Percentiles rank a stretch among this genome's conserved stretches.
Evolutionary conservation across 1,140 invertebrate species (phyloP).

Genomic region (Bombus impatiens): DNA sequence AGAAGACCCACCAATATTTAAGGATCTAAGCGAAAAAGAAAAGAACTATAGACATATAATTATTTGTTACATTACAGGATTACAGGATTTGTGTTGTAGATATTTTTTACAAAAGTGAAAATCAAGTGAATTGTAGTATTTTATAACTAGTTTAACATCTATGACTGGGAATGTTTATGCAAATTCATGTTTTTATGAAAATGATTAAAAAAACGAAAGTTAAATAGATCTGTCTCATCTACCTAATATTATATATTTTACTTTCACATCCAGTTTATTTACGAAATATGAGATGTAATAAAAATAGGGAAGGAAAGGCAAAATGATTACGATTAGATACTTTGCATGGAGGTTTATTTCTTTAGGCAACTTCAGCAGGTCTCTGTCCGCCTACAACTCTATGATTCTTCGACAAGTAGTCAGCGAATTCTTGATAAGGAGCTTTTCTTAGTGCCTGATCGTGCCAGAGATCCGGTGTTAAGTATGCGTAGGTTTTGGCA

Average conservation of each 20-base stretch:
- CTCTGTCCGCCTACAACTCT: conserved; percentile 79
- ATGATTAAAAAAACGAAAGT: too few relatives aligned
- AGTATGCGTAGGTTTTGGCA: conserved; percentile 98
- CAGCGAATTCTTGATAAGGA: conserved; percentile 97
- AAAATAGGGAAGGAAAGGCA: neutral
- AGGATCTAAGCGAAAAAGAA: conserved; percentile 90
- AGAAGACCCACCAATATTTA: conserved; percentile 83
- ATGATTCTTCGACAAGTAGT: conserved; percentile 91
- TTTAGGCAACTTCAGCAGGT: conserved; percentile 75
- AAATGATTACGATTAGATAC: conserved; percentile 10
- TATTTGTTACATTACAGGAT: conserved; percentile 75
- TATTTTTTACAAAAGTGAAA: neutral
- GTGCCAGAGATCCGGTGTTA: conserved; percentile 99
- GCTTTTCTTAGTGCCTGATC: conserved; percentile 94
- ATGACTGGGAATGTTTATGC: neutral
- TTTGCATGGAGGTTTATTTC: conserved; percentile 64
- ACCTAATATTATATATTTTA: too few relatives aligned
- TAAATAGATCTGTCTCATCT: too few relatives aligned
- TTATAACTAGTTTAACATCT: neutral
- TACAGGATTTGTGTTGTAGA: conserved; percentile 84
- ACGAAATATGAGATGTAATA: neutral
- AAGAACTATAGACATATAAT: conserved; percentile 86
- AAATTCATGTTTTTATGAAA: neutral
- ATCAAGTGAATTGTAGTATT: neutral
- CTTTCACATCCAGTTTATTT: neutral